These are phyloP conservation scores for Pelusios castaneus DNA, from an alignment of 2,113 vertebrate species.

Conservation along the genomic window DNA sequence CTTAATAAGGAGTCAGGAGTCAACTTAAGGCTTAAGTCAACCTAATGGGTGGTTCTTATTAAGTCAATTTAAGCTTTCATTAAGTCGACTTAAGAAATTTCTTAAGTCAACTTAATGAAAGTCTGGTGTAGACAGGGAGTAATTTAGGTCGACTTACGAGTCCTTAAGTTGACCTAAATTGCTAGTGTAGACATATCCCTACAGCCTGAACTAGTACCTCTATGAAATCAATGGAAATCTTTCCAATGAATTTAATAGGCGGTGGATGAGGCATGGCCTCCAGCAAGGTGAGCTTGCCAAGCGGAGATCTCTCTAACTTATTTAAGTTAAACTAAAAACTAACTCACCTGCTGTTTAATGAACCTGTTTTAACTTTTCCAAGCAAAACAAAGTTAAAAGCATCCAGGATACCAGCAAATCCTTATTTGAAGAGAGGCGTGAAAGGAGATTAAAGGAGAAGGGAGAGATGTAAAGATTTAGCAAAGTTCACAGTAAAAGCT, in stretches of 20 bases:
- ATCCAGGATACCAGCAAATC: neutral
- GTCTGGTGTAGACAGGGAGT: too few species aligned
- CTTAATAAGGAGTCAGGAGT: too few species aligned
- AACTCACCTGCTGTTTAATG: neutral
- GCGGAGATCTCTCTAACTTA: neutral
- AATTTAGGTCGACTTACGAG: too few species aligned
- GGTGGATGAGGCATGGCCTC: neutral
- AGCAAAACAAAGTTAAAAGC: constrained; percentile 21
- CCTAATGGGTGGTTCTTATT: too few species aligned
- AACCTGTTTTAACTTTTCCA: constrained; percentile 13
- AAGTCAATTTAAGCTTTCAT: too few species aligned
- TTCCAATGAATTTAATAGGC: neutral
- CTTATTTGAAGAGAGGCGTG: neutral
- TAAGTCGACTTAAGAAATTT: too few species aligned
- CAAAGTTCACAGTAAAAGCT: neutral
- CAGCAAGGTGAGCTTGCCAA: neutral
- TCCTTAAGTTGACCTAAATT: too few species aligned
- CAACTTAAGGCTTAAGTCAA: too few species aligned
- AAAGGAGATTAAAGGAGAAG: constrained; percentile 5
- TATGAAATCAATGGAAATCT: neutral
- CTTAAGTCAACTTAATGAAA: too few species aligned
- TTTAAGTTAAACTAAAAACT: constrained; percentile 11
- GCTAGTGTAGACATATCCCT: too few species aligned
- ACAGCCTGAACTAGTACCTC: neutral
- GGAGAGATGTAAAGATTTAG: neutral